Evolutionary conservation across 2,797 vertebrate genomes (phyloP), one percentile per base, ranked within the genome.

Genomic region (Scleropages formosus): DNA sequence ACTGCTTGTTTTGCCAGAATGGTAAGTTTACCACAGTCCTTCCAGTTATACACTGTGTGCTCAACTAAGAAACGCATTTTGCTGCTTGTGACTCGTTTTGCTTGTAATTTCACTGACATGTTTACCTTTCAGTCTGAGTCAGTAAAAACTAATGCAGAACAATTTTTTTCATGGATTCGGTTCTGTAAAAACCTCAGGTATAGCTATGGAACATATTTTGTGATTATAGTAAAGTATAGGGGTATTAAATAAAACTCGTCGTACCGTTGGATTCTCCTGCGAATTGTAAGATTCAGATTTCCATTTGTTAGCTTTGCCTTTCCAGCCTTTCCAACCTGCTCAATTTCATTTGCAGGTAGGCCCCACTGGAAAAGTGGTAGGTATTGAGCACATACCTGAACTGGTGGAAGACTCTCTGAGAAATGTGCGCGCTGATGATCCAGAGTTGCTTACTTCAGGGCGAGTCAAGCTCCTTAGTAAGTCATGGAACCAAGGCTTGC

Each of bases 1-100:
- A 95, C 95, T 0, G 93, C 92, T 4, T 98, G 95, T 86, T 95
- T 98, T 74, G 94, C 95, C 73, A 92, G 94, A 83, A 96, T 98
- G 95, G 96, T 96, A 77, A 87, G 88, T 76, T 74, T 6, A 13
- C 15, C 4, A 63, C n/a, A 15, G 9, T 68, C 15, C 56, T 62
- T 60, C 15, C 22, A 24, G n/a, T 31, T 20, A 65, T 26, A n/a
- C 13, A 0, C n/a, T n/a, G n/a, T n/a, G n/a, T n/a, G n/a, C n/a
- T n/a, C n/a, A n/a, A n/a, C n/a, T n/a, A n/a, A n/a, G n/a, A n/a
- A n/a, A n/a, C n/a, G n/a, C n/a, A n/a, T n/a, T n/a, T n/a, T n/a
- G n/a, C n/a, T n/a, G n/a, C n/a, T n/a, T n/a, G n/a, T n/a, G n/a
- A n/a, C n/a, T n/a, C n/a, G n/a, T n/a, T n/a, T n/a, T n/a, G n/a